Conservation (phyloP, 37 sponge, comb jelly and placozoan species). For the Hormiphora californensis region DNA sequence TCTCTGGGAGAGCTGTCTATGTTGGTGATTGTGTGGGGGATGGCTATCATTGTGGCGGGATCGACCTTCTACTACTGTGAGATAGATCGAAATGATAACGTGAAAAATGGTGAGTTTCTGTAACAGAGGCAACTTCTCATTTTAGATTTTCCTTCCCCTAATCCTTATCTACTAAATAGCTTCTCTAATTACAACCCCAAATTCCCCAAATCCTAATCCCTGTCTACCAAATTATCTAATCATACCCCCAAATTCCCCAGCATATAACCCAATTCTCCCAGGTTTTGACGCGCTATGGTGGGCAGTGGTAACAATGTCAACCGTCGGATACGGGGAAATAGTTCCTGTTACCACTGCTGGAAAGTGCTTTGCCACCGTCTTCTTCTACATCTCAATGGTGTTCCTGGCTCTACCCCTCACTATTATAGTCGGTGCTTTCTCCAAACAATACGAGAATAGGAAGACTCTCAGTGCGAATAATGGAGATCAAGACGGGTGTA, state of each 20-base stretch:
- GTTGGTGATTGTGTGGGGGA: neutral
- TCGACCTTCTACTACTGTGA: conserved; percentile 11
- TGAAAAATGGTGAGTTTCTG: neutral
- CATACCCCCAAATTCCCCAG: neutral
- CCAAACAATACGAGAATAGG: conserved; percentile 13
- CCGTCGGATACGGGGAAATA: neutral
- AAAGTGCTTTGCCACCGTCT: neutral
- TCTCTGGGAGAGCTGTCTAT: neutral
- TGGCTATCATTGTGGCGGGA: conserved; percentile 1
- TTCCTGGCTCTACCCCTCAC: conserved; percentile 5
- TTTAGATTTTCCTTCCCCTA: neutral
- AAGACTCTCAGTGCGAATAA: too few species aligned
- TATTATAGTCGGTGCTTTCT: neutral
- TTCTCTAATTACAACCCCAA: neutral
- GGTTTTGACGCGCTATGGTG: neutral
- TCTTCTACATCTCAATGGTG: conserved; percentile 10
- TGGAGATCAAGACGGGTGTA: too few species aligned
- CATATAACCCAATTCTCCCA: neutral
- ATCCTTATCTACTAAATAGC: neutral
- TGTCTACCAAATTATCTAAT: neutral
- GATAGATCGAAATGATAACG: neutral
- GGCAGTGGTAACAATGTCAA: neutral
- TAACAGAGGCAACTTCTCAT: neutral
- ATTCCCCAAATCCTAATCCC: neutral
- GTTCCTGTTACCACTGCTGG: neutral